Base-by-base conservation (phyloP, 1,140 invertebrate genomes). In the Anoplolepis gracilipes region DNA sequence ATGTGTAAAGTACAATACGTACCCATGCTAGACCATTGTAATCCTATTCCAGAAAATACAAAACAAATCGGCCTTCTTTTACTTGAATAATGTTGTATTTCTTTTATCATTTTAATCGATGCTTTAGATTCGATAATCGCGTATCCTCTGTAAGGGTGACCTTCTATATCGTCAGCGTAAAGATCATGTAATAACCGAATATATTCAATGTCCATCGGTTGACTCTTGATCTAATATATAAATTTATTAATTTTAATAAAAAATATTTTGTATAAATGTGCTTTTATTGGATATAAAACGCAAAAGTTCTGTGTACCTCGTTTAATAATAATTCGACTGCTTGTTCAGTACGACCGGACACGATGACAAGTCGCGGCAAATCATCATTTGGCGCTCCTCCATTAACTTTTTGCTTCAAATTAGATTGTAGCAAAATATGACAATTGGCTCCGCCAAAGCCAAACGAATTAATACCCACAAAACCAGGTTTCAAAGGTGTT, bases 391-490 rank as follows among this genome's bases (percentile, higher is more conserved):
- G 69, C 36, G 30, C 16, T 25, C 59, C 67, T 33, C 46, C 57
- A 77, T 96, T 95, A 5, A 94, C 64, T 91, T 96, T 96, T 25
- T 92, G 86, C 84, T 96, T 96, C 0, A 88, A 10, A 90, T 96
- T 94, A 11, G 93, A 94, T 93, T 94, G 95, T 0, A 98, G 88
- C 5, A 98, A 91, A 39, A 96, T 94, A 92, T 98, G 97, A 55
- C 96, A 95, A 90, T 97, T 96, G n/a, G 95, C 95, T 49, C 96
- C 96, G 65, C 96, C 96, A 91, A 97, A 96, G 79, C 96, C 96
- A 90, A 97, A 96, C 49, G 95, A 96, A 91, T 96, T 96, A 2
- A 97, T 91, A 57, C 95, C 96, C 1, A 94, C 93, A 53, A 93
- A 91, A 42, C 96, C 96, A 53, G 96, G 96, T 57, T 96, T 93